A percentile compares a stretch with the other conserved stretches of the same genome.
Evolutionary conservation across 2,113 vertebrate genomes (phyloP).

Genomic region (Bothrops jararaca): DNA sequence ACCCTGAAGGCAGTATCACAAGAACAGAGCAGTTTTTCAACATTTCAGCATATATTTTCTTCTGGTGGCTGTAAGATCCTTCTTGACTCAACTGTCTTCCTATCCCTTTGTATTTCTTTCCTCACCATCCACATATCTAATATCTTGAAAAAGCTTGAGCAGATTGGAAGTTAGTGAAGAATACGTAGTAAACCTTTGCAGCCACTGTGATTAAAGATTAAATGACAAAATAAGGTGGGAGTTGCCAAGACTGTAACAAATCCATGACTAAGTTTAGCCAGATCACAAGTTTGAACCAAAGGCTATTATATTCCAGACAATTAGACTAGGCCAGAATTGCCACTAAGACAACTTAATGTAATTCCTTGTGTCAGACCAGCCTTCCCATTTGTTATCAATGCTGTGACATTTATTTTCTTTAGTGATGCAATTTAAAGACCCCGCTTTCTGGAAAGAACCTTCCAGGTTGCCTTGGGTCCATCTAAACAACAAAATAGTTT

Average conservation of each 20-base stretch:
- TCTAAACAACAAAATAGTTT: not conserved
- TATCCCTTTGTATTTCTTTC: not conserved
- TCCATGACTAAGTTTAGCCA: not conserved
- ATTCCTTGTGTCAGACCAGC: not conserved
- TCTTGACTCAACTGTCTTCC: not conserved
- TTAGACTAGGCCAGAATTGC: slow-evolving; percentile 15
- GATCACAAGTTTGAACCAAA: slow-evolving; percentile 45
- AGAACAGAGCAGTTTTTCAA: not conserved
- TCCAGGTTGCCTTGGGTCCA: not conserved
- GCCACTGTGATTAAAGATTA: slow-evolving; percentile 34
- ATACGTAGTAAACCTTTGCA: slow-evolving; percentile 38
- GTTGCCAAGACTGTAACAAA: slow-evolving; percentile 22
- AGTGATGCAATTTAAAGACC: not conserved
- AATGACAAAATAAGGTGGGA: not conserved
- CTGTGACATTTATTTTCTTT: not conserved
- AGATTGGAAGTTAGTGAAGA: slow-evolving; percentile 47
- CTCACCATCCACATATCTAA: slow-evolving; percentile 18
- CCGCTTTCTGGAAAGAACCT: not conserved
- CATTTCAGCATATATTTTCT: not conserved
- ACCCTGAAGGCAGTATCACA: not conserved
- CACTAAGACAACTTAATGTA: slow-evolving; percentile 40
- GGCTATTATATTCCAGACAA: slow-evolving; percentile 15
- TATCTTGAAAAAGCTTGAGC: slow-evolving; percentile 11
- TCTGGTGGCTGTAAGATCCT: not conserved
- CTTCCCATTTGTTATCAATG: not conserved